Conservation (phyloP, 2,113 vertebrate species). For the Cyanoramphus novaezelandiae region DNA sequence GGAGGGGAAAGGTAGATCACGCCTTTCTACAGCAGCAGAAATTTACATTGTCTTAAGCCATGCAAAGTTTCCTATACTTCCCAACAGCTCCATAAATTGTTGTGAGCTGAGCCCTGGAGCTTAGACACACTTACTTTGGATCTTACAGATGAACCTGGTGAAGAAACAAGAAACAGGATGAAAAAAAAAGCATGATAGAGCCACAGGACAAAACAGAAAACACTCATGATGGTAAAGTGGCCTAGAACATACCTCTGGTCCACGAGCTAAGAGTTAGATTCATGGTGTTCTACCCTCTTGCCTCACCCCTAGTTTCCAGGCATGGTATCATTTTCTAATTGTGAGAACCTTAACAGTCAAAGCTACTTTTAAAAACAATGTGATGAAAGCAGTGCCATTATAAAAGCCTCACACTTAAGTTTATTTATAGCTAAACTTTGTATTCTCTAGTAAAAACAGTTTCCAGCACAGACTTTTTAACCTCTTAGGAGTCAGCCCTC, state of each 20-base stretch:
- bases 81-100: not conserved
- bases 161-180: not conserved
- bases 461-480: not conserved
- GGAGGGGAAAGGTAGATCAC: not conserved
- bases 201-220: not conserved
- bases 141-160: not conserved
- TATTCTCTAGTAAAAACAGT: not conserved
- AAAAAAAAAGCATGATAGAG: not conserved
- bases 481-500: not conserved
- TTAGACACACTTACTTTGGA: not conserved
- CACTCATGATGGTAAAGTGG: not conserved
- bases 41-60: not conserved
- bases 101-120: not conserved
- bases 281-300: not conserved
- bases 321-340: not conserved
- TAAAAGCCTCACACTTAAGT: not conserved
- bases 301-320: not conserved
- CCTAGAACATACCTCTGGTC: not conserved
- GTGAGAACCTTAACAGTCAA: not conserved
- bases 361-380: not conserved
- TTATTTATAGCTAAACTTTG: not conserved
- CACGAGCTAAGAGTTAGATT: not conserved
- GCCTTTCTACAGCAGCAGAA: not conserved
- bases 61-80: not conserved
- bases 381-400: not conserved